Base-by-base conservation (phyloP, 2,113 vertebrate species). In the Ariopsis seemanni region DNA sequence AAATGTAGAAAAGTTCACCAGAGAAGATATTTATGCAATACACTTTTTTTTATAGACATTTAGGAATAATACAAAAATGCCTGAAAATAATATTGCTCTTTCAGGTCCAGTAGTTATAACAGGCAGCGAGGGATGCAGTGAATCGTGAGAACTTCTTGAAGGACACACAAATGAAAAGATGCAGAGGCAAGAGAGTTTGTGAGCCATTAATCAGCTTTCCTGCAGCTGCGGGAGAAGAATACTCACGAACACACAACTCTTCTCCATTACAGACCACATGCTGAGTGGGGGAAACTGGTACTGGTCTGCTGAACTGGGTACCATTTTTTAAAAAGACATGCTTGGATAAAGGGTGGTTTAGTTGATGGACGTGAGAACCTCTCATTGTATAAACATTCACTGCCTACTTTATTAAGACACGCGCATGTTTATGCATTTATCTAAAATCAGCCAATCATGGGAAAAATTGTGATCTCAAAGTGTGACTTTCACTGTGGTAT, bases 181-280 rank as follows among this genome's bases (percentile, higher is more conserved):
- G 57, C 22, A 62, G 22, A 53, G 63, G 84, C 69, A 53, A 55
- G 74, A 87, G 57, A 17, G 48, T 81, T 89, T 81, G 79, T 84
- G 85, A 85, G 48, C 34, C 67, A 83, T 86, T 89, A 48, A 89
- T 87, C 81, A 48, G 65, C 60, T 42, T 85, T 84, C 34, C 52
- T 15, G 82, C 58, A 87, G 86, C 52, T 27, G 34, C 22, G 62
- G 85, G 42, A 86, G 57, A 84, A 86, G 57, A 84, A 67, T 50
- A 25, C 72, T 62, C 15, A 20, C 30, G 22, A 82, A 85, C 62
- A 27, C 71, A 12, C 57, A 42, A 58, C 5, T 0, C 48, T 77
- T 88, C 72, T 62, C 85, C 77, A 58, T 71, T 80, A 60, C 30
- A 58, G 14, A 67, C 48, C 77, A 7, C 83, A 84, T 11, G 4